Conservation (phyloP, 2,113 vertebrate species). For the Nannobrachium achirus region DNA sequence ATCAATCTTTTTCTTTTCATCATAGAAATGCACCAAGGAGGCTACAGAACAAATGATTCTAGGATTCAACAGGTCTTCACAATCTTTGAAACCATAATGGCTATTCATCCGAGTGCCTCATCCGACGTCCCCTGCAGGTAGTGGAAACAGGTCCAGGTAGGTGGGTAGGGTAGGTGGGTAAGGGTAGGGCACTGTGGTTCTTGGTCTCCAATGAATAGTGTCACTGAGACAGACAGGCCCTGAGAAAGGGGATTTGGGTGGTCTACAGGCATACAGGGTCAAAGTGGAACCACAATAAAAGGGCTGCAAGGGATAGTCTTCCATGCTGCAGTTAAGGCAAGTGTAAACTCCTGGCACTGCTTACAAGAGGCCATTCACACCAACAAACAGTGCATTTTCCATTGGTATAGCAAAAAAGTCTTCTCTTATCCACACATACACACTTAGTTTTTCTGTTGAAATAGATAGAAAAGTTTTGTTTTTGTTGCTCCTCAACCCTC, state of each 20-base stretch:
- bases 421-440: slow-evolving; percentile 33
- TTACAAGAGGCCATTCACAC: slow-evolving; percentile 36
- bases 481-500: slow-evolving; percentile 49
- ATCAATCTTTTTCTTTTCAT: slow-evolving; percentile 8
- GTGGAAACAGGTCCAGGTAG: slow-evolving; percentile 10
- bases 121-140: neutral
- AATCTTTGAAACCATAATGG: neutral
- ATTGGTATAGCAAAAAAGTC: slow-evolving; percentile 48
- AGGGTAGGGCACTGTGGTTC: slow-evolving; percentile 67
- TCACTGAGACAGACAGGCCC: slow-evolving; percentile 37
- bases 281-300: slow-evolving; percentile 48
- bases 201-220: slow-evolving; percentile 38
- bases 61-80: slow-evolving; percentile 8
- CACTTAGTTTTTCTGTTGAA: slow-evolving; percentile 44
- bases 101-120: slow-evolving; percentile 21
- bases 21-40: neutral
- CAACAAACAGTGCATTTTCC: slow-evolving; percentile 35
- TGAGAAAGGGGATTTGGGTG: slow-evolving; percentile 5
- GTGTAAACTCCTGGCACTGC: slow-evolving; percentile 45
- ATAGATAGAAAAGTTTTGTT: slow-evolving; percentile 55
- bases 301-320: slow-evolving; percentile 30
- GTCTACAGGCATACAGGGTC: slow-evolving; percentile 40
- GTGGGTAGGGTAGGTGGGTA: slow-evolving; percentile 3
- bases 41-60: neutral
- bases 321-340: slow-evolving; percentile 71